These are phyloP conservation scores for Brachionus manjavacas DNA, from an alignment of 1,140 invertebrate genomes.

Conservation along the genomic window DNA sequence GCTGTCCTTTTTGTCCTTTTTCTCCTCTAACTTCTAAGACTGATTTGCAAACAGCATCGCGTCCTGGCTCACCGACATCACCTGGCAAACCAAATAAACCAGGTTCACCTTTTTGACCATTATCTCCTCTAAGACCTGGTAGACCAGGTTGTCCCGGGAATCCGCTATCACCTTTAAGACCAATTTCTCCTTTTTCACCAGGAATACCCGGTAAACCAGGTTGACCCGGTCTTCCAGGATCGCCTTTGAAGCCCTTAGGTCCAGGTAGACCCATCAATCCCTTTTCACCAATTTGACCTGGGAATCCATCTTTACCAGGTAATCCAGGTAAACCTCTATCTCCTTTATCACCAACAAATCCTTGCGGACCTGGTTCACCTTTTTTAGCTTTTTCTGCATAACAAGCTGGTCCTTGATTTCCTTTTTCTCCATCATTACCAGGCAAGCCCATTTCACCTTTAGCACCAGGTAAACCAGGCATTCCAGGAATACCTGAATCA, in stretches of 20 bases:
- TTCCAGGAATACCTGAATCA: slow-evolving; percentile 9
- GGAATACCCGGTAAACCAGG: slow-evolving; percentile 32
- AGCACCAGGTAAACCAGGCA: slow-evolving; percentile 38
- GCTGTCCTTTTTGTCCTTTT: slow-evolving; percentile 12
- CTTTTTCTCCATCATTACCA: not conserved
- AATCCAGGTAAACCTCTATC: slow-evolving; percentile 28
- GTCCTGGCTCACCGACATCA: not conserved
- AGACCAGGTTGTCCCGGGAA: slow-evolving; percentile 46
- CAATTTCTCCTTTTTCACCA: slow-evolving; percentile 41
- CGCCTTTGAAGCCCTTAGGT: slow-evolving; percentile 9
- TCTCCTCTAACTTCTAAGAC: not conserved
- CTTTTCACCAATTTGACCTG: not conserved
- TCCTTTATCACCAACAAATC: not conserved
- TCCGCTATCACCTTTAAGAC: slow-evolving; percentile 59
- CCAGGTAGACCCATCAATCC: not conserved
- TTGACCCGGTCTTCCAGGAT: slow-evolving; percentile 29
- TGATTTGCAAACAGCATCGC: not conserved
- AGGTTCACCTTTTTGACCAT: slow-evolving; percentile 5
- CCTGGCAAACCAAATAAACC: not conserved
- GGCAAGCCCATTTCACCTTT: not conserved
- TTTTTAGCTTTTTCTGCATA: slow-evolving; percentile 41
- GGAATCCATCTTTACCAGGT: not conserved
- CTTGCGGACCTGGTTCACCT: not conserved
- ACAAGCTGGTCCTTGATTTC: not conserved
- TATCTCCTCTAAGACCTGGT: slow-evolving; percentile 33